phyloP scores from a whole-genome alignment of 2,113 vertebrate genomes.

The Willisornis vidua region DNA sequence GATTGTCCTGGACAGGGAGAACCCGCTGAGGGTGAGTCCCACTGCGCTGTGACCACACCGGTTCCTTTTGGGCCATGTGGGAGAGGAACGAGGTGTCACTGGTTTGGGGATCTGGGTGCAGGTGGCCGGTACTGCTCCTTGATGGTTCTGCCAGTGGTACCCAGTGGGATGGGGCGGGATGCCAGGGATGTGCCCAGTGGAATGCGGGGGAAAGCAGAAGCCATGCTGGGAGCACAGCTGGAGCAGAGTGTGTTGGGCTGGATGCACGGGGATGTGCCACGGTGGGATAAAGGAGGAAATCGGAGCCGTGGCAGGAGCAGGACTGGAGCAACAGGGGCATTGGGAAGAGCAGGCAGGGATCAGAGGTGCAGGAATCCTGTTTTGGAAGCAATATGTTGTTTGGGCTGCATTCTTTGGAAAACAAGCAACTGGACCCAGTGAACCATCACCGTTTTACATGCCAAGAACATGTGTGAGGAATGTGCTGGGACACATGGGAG shows the following conservation, averaged over 20 bases:
- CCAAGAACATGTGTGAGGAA: fast-evolving
- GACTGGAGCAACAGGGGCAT: fast-evolving
- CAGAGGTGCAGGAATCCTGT: background rate
- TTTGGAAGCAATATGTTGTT: background rate
- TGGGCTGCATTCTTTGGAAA: background rate
- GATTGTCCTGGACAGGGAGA: constrained; percentile 53
- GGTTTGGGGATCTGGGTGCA: fast-evolving
- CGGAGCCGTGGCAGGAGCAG: background rate
- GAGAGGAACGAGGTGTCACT: fast-evolving
- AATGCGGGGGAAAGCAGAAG: background rate
- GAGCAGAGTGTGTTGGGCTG: background rate
- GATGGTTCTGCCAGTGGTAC: background rate
- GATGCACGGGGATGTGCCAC: background rate
- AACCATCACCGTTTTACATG: fast-evolving
- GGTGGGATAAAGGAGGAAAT: background rate
- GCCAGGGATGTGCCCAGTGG: background rate
- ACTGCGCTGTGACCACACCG: fast-evolving
- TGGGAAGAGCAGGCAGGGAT: background rate
- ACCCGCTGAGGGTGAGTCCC: constrained; percentile 42
- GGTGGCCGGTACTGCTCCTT: background rate
- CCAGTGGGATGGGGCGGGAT: background rate
- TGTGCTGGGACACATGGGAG: background rate
- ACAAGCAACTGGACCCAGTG: fast-evolving
- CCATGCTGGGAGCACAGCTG: background rate
- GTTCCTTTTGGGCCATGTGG: fast-evolving